Conservation (phyloP, 2,113 vertebrate species). For the Crypturellus undulatus region DNA sequence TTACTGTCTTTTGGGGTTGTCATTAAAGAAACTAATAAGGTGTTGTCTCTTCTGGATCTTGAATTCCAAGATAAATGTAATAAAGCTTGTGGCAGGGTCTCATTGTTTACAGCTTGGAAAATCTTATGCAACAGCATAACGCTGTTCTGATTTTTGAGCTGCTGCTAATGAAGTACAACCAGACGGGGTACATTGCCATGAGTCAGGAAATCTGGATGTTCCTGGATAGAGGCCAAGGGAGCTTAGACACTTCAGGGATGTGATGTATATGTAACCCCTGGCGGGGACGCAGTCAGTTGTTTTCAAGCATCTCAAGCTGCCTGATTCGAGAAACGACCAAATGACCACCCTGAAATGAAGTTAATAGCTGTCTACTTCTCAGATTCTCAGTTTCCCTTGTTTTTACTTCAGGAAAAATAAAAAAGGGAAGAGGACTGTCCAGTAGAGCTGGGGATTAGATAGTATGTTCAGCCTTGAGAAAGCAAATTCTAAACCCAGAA, state of each 20-base stretch:
- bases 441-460: neutral
- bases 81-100: conserved; percentile 30
- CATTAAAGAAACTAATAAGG: conserved; percentile 27
- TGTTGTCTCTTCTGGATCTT: neutral
- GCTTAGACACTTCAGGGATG: neutral
- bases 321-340: neutral
- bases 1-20: neutral
- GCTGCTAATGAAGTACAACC: conserved; percentile 41
- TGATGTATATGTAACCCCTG: neutral
- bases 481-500: neutral
- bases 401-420: neutral
- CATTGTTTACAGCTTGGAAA: conserved; percentile 66
- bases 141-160: conserved; percentile 20
- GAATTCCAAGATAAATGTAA: conserved; percentile 48
- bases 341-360: neutral
- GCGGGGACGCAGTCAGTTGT: neutral
- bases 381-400: neutral
- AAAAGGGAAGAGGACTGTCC: neutral
- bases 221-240: conserved; percentile 31
- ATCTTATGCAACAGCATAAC: conserved; percentile 34
- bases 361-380: neutral
- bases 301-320: conserved; percentile 12
- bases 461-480: neutral
- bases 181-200: conserved; percentile 32
- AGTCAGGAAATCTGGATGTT: conserved; percentile 56